Base-by-base conservation (phyloP, 2,113 vertebrate genomes). In the Emydura subglobosa region DNA sequence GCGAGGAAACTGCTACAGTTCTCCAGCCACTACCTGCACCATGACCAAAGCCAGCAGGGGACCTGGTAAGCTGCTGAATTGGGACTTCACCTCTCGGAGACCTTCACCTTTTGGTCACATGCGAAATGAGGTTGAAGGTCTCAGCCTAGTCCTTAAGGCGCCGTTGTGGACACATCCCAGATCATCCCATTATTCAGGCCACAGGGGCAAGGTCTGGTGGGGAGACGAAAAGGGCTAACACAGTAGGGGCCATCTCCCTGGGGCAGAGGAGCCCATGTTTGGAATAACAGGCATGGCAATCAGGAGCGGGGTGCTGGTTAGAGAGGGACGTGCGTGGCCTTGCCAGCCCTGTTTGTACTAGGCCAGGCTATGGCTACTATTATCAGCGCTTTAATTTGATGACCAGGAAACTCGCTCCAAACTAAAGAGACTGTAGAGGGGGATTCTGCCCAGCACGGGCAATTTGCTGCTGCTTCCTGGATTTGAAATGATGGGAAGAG, bases 21-120 rank as follows among this genome's bases (percentile, higher is more conserved):
- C n/a, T 44, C 34, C 7, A 16, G 34, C 72, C 47, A 54, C 22
- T 2, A 0, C 65, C 53, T n/a, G 61, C 31, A 22, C 49, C 25
- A 25, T 24, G 34, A 31, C 8, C 49, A 85, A 59, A 85, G 50
- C 22, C 61, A 53, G 61, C 22, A 25, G 29, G 10, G 31, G 61
- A 6, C 31, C 31, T 9, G 5, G 39, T 24, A 16, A 29, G 3
- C 5, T 14, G 17, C 68, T 21, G 72, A 21, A 5, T 25, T 47
- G 42, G 25, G 24, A 14, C 42, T 3, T 76, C 72, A 44, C 42
- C 24, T 6, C 50, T 49, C 34, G 12, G 17, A 82, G 83, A 85
- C 2, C 57, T 88, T 54, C 83, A 39, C 31, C 0, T 0, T 65
- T 54, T 27, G 16, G 57, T 83, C 39, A 27, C 10, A 79, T 11